Evolutionary conservation across 2,888 invertebrate species (phyloP), one percentile per base, ranked within the genome.

Genomic region (Yponomeuta malinellus): DNA sequence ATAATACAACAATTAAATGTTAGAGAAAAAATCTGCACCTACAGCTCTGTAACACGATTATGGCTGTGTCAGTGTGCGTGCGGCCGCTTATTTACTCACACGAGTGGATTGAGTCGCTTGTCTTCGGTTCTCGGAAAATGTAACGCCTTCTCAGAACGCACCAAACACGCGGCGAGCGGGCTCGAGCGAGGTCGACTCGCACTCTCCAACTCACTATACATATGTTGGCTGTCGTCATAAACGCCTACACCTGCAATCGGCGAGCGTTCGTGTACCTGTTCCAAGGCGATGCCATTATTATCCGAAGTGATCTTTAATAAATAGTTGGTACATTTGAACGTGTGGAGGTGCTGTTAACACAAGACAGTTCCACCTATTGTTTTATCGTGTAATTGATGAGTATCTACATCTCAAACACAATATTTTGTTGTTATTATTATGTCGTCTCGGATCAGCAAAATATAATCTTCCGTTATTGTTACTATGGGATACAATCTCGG

Each of bases 131-230:
- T 91, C 82, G 84, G 91, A 93, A 93, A 89, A 87, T 89, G 88
- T 91, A 90, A 91, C 89, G 91, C 90, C 90, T 93, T 93, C 92
- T 91, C 82, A 82, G 93, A 91, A 92, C 85, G 85, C 83, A 87
- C 85, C 82, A 84, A 87, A 68, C 68, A 48, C 85, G 83, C 84
- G 84, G 83, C 81, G 81, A 86, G 85, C 87, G 86, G 88, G 85
- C 87, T 86, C 85, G 81, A 84, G 85, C 90, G 90, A 90, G 90
- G 90, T 90, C 90, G 85, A 82, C 83, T 71, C 72, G 52, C 71
- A 52, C 72, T 63, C 73, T 70, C 37, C 68, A 48, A 48, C 70
- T 69, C 52, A 15, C 52, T 23, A 68, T 70, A 31, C 71, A 69
- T 59, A 48, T 15, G 31, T 48, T 63, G 59, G 69, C 12, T 70